Evolutionary conservation across 2,888 invertebrate species (phyloP), one percentile per base, ranked within the genome.

Genomic region (Dioctria linearis): DNA sequence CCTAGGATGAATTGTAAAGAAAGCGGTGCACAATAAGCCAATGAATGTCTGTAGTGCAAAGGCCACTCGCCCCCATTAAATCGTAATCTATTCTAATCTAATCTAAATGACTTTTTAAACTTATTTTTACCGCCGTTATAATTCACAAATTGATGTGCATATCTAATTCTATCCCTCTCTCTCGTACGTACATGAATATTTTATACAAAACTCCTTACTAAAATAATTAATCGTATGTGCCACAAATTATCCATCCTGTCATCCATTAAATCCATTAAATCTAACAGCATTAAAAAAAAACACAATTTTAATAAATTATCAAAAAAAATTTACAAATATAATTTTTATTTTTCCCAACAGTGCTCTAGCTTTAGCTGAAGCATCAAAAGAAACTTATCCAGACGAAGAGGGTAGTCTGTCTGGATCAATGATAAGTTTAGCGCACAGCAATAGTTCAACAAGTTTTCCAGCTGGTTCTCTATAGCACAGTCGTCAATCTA

Each of bases 401-500:
- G 96, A 96, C 85, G 96, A 96, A 89, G 97, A 97, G 89, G 94
- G 94, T 87, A 96, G 96, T 87, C 92, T 97, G 85, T 96, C 97
- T 82, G 98, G 98, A 86, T 97, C 97, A 85, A 96, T 97, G 95
- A 92, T 96, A 87, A 97, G 97, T 90, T 93, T 98, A 90, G 96
- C 96, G 84, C 96, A 96, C 91, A 96, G 96, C 92, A 96, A 96
- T 92, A 97, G 96, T 90, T 96, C 96, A 86, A 95, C 95, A 87
- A 95, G 95, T 90, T 96, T 96, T 90, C 95, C 95, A 86, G 94
- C 95, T 87, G 94, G 94, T 90, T 94, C 93, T 90, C 92, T 93
- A 87, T 93, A 92, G 90, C 88, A 88, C 61, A 75, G 75, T 75
- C 25, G 25, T 25, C 42, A 40, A 43, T 75, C 37, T 42, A 59